Evolutionary conservation across 2,888 invertebrate species (phyloP), one percentile per base, ranked within the genome.

Genomic region (Anorthoa munda): DNA sequence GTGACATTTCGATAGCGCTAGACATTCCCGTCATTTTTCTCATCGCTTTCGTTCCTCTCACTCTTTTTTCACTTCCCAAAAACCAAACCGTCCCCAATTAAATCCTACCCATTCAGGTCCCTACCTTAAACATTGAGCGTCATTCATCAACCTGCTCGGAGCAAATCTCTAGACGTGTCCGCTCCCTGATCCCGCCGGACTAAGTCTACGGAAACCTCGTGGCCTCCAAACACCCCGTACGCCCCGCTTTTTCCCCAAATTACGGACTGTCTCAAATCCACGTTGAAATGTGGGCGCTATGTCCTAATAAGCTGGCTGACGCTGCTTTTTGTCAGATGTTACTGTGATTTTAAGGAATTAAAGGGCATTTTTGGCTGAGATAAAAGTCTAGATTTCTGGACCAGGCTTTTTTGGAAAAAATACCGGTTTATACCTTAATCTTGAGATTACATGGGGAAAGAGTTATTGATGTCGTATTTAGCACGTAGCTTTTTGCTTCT

Each of bases 141-240:
- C 90, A 92, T 92, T 87, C 87, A 92, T 92, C 92, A 92, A 88
- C 87, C 85, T 84, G 86, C 85, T 82, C 85, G 65, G 68, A 74
- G 86, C 86, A 90, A 90, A 90, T 90, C 90, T 89, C 87, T 82
- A 79, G 77, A 76, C 81, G 79, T 84, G 88, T 86, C 85, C 79
- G 84, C 81, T 83, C 84, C 77, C 81, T 81, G 82, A 84, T 82
- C 87, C 85, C 81, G 55, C 65, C 70, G 83, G 84, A 78, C 83
- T 73, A 68, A 71, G 77, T 75, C 77, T 75, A 58, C 73, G 71
- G 75, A 73, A 63, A 31, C 59, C 51, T 50, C 72, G 59, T 64
- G 23, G 51, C 46, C 76, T n/a, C n/a, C 61, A 26, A 26, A 50
- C 45, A 9, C 73, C 39, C 48, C 46, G 69, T 63, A 69, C 58